Evolutionary conservation across 2,113 vertebrate genomes (phyloP).

Genomic region (Poecile atricapillus): DNA sequence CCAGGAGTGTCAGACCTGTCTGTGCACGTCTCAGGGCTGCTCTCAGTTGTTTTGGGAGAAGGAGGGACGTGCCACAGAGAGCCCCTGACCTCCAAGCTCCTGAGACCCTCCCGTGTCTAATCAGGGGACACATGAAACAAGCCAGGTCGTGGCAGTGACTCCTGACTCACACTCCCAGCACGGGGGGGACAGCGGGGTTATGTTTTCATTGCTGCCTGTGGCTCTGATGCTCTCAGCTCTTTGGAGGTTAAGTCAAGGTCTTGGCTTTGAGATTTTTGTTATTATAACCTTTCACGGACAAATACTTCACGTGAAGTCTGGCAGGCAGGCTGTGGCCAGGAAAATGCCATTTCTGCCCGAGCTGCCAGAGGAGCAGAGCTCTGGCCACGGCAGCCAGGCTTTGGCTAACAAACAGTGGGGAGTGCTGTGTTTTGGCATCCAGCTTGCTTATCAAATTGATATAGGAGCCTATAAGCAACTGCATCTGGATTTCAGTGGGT

Average conservation of each 20-base stretch:
- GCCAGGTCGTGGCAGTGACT: background rate
- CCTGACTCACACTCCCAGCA: background rate
- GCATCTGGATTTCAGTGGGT: conserved; percentile 67
- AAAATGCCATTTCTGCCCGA: background rate
- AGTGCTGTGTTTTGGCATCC: background rate
- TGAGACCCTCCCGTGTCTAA: background rate
- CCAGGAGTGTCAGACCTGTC: background rate
- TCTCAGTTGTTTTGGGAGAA: background rate
- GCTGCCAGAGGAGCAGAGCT: background rate
- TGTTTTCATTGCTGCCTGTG: conserved; percentile 43
- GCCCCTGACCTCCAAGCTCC: background rate
- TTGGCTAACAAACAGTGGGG: background rate
- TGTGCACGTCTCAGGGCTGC: background rate
- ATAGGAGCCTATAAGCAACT: conserved; percentile 48
- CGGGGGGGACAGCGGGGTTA: background rate
- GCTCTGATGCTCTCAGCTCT: conserved; percentile 24
- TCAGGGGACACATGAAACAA: background rate
- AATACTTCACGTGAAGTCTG: background rate
- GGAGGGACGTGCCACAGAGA: background rate
- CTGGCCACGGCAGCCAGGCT: background rate
- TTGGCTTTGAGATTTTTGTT: conserved; percentile 46
- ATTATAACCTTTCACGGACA: background rate
- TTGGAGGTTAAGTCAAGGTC: conserved; percentile 49
- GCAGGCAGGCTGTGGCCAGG: background rate
- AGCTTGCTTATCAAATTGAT: conserved; percentile 41